Percentiles rank a stretch among this genome's conserved stretches.
These are phyloP conservation scores for Physella acuta DNA, from an alignment of 1,140 invertebrate species.

Conservation along the genomic window DNA sequence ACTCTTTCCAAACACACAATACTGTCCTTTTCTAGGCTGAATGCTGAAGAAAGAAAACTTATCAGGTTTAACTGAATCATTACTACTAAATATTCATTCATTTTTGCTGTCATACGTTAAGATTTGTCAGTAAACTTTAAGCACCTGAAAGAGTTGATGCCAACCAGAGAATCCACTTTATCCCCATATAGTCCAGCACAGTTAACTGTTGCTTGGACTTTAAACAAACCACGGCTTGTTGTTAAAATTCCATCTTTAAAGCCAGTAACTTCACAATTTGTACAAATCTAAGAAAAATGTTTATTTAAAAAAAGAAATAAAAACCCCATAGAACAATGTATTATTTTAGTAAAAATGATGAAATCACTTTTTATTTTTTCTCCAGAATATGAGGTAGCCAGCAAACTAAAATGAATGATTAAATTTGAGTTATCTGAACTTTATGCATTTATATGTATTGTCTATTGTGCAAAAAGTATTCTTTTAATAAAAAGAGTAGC, in stretches of 20 bases:
- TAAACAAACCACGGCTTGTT: constrained; percentile 27
- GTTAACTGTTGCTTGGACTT: constrained; percentile 38
- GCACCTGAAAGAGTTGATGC: constrained; percentile 39
- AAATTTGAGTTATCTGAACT: too few relatives aligned
- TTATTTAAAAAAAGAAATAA: too few relatives aligned
- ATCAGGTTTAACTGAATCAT: background rate
- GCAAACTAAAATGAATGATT: too few relatives aligned
- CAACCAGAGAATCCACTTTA: constrained; percentile 40
- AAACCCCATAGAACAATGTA: too few relatives aligned
- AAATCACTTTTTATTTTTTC: too few relatives aligned
- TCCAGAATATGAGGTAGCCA: too few relatives aligned
- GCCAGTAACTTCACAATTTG: background rate
- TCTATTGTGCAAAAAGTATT: too few relatives aligned
- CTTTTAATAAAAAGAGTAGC: too few relatives aligned
- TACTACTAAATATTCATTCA: background rate
- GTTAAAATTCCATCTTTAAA: background rate
- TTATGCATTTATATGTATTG: too few relatives aligned
- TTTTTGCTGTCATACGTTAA: background rate
- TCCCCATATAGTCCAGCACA: constrained; percentile 50
- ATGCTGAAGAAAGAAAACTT: background rate
- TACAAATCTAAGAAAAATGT: background rate
- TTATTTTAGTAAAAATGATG: too few relatives aligned
- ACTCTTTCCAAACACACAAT: constrained; percentile 33
- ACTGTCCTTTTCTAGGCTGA: constrained; percentile 30
- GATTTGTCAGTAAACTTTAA: background rate